A percentile compares a stretch with the other conserved stretches of the same genome.
Conservation (phyloP, 2,888 invertebrate genomes). For the Cataglyphis albicans region DNA sequence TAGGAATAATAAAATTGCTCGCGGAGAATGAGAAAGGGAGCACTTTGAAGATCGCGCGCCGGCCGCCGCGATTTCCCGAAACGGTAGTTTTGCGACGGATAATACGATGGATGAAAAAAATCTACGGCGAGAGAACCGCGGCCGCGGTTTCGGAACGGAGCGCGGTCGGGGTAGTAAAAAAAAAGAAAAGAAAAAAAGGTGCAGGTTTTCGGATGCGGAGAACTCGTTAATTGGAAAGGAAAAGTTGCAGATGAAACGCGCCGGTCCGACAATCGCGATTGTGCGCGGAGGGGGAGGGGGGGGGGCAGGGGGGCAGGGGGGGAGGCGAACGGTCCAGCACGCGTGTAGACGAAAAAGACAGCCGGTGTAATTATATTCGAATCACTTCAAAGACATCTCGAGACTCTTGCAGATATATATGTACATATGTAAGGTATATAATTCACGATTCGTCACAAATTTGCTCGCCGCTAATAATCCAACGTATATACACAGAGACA, state of each 20-base stretch:
- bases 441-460: slow-evolving; percentile 23
- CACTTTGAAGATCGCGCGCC: slow-evolving; percentile 64
- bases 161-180: background rate
- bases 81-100: slow-evolving; percentile 45
- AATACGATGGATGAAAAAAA: slow-evolving; percentile 45
- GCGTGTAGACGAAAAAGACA: background rate
- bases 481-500: background rate
- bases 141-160: background rate
- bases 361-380: slow-evolving; percentile 19
- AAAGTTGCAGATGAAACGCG: slow-evolving; percentile 17
- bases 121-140: background rate
- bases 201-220: slow-evolving; percentile 32
- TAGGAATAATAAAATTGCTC: slow-evolving; percentile 67
- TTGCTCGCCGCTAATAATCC: slow-evolving; percentile 1
- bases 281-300: background rate
- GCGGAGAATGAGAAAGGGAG: background rate
- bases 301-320: too few relatives aligned
- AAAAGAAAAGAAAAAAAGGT: background rate
- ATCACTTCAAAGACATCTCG: background rate
- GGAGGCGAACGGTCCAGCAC: background rate
- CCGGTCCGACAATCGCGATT: slow-evolving; percentile 34
- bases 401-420: background rate
- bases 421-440: background rate
- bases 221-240: slow-evolving; percentile 55
- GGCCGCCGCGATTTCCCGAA: slow-evolving; percentile 63